phyloP scores from a whole-genome alignment of 2,797 vertebrate genomes.

The Valencia hispanica region DNA sequence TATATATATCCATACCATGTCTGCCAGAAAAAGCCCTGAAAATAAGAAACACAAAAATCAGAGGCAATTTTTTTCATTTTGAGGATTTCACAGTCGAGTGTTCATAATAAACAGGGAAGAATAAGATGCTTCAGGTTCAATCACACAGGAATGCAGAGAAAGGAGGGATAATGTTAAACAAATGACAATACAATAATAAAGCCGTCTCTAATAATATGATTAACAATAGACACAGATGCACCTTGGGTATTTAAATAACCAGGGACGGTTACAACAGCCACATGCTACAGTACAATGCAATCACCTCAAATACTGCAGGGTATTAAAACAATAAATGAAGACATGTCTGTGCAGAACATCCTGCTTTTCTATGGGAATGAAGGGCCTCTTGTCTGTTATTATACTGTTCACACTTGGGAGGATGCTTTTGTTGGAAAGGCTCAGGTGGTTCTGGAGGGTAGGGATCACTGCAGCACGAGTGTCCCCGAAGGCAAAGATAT shows the following conservation, averaged over 20 bases:
- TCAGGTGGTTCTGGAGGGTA: slow-evolving; percentile 56
- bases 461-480: slow-evolving; percentile 30
- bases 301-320: slow-evolving; percentile 36
- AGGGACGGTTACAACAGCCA: slow-evolving; percentile 27
- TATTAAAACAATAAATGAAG: slow-evolving; percentile 56
- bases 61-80: slow-evolving; percentile 11
- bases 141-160: slow-evolving; percentile 67
- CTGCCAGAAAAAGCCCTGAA: slow-evolving; percentile 94
- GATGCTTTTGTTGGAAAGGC: slow-evolving; percentile 53
- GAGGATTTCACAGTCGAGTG: slow-evolving; percentile 51
- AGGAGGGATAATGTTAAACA: slow-evolving; percentile 44
- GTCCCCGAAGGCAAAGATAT: slow-evolving; percentile 67
- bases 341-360: slow-evolving; percentile 23
- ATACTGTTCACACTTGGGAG: slow-evolving; percentile 53
- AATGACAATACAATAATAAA: slow-evolving; percentile 56
- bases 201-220: slow-evolving; percentile 58
- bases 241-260: slow-evolving; percentile 54
- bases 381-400: slow-evolving; percentile 32
- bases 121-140: slow-evolving; percentile 48
- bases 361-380: slow-evolving; percentile 51
- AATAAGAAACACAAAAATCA: slow-evolving; percentile 8
- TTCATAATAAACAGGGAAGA: slow-evolving; percentile 23
- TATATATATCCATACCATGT: slow-evolving; percentile 80
- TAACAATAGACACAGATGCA: slow-evolving; percentile 52
- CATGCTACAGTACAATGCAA: slow-evolving; percentile 52